These are phyloP conservation scores for Pseudobourletiella spinata DNA, from an alignment of 1,140 invertebrate species.

Conservation along the genomic window DNA sequence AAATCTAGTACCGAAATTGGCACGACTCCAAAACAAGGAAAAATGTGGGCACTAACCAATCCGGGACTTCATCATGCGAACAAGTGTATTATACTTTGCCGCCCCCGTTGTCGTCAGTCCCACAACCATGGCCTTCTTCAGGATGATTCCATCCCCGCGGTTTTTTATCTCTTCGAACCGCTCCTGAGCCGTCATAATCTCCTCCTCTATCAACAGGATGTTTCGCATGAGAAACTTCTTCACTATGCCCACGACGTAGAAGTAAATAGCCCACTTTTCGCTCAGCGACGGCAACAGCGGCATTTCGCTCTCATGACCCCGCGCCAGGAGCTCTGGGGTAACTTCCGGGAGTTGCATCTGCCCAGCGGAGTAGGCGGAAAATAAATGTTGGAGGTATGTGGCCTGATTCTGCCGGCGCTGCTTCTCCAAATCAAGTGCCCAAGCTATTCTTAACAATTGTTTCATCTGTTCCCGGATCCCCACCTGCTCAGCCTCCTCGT, in stretches of 20 bases:
- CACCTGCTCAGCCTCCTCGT: neutral
- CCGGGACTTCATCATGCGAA: constrained; percentile 41
- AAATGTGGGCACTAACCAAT: constrained; percentile 38
- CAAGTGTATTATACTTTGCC: constrained; percentile 40
- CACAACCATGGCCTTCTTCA: constrained; percentile 8
- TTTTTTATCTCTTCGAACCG: constrained; percentile 1
- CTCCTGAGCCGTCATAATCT: constrained; percentile 8
- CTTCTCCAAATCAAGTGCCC: neutral
- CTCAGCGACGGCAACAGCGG: neutral
- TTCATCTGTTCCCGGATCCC: neutral
- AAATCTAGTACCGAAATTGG: no score
- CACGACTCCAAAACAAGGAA: no score
- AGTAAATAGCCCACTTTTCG: constrained; percentile 24
- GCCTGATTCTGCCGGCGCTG: neutral
- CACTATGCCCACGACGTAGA: constrained; percentile 12
- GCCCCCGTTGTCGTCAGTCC: constrained; percentile 50
- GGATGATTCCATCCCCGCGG: neutral
- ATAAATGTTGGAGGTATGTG: neutral
- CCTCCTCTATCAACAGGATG: neutral
- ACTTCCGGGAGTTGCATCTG: constrained; percentile 5
- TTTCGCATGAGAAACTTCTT: neutral
- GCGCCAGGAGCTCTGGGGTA: neutral
- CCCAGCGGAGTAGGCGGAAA: neutral
- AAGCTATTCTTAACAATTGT: neutral
- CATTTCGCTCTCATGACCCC: neutral